These are phyloP conservation scores for Alcis repandata DNA, from an alignment of 2,888 invertebrate species.

Conservation along the genomic window DNA sequence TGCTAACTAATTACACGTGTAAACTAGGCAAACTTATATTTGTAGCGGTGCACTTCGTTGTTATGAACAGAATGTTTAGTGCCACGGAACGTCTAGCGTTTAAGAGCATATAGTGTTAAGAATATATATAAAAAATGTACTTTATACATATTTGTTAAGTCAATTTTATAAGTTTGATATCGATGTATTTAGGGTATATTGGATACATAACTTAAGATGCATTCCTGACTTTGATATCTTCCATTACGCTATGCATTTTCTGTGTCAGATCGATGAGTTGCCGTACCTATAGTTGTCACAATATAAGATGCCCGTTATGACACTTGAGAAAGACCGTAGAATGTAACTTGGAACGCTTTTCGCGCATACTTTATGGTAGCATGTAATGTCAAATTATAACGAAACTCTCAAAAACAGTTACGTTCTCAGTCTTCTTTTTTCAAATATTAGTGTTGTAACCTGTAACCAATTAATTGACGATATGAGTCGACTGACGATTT, in stretches of 20 bases:
- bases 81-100: conserved; percentile 56
- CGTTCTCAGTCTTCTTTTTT: too few species aligned
- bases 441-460: too few species aligned
- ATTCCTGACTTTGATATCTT: conserved; percentile 76
- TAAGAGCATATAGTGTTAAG: conserved; percentile 53
- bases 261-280: conserved; percentile 55
- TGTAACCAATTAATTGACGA: too few species aligned
- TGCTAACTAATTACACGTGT: conserved; percentile 58
- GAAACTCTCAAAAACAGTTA: too few species aligned
- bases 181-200: conserved; percentile 56
- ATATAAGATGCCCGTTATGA: too few species aligned
- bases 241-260: conserved; percentile 71
- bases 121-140: conserved; percentile 58
- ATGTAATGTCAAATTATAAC: too few species aligned
- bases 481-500: too few species aligned
- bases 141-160: conserved; percentile 71
- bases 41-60: conserved; percentile 59
- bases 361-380: too few species aligned
- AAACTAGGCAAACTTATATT: conserved; percentile 50
- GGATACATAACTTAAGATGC: conserved; percentile 69
- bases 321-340: too few species aligned
- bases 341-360: too few species aligned
- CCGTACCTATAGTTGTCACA: background rate
- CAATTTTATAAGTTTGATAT: conserved; percentile 77
- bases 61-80: conserved; percentile 55